phyloP scores from a whole-genome alignment of 2,888 invertebrate genomes.

The Parnassius orleans region DNA sequence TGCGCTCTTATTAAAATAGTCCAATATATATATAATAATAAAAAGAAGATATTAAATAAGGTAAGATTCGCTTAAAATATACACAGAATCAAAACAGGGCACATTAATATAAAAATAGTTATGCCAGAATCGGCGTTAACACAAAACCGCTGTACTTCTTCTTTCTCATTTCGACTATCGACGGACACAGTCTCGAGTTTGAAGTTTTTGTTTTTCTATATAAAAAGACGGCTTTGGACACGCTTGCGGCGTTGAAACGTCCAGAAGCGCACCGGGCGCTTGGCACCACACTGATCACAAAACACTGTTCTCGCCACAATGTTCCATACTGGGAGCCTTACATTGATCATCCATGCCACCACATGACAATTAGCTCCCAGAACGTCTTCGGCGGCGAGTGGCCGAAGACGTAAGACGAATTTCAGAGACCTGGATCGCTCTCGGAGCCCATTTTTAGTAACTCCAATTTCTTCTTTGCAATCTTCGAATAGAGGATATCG shows the following conservation, averaged over 20 bases:
- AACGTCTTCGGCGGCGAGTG: constrained; percentile 85
- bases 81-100: constrained; percentile 50
- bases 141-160: constrained; percentile 56
- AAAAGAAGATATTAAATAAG: constrained; percentile 52
- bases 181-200: constrained; percentile 69
- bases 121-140: constrained; percentile 62
- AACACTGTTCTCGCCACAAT: constrained; percentile 67
- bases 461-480: constrained; percentile 94
- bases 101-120: constrained; percentile 74
- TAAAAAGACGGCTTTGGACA: constrained; percentile 75
- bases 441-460: constrained; percentile 92
- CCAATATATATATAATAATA: constrained; percentile 45
- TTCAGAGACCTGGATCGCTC: constrained; percentile 85
- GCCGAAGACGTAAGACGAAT: constrained; percentile 84
- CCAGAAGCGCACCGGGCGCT: constrained; percentile 66
- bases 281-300: constrained; percentile 76
- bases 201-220: constrained; percentile 51
- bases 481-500: constrained; percentile 94
- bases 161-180: constrained; percentile 57
- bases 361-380: constrained; percentile 81
- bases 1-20: constrained; percentile 75
- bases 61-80: constrained; percentile 57
- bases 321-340: constrained; percentile 68
- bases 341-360: constrained; percentile 80
- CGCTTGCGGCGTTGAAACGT: constrained; percentile 63